Evolutionary conservation across 2,113 vertebrate genomes (phyloP), one percentile per base, ranked within the genome.

Genomic region (Pelmatolapia mariae): DNA sequence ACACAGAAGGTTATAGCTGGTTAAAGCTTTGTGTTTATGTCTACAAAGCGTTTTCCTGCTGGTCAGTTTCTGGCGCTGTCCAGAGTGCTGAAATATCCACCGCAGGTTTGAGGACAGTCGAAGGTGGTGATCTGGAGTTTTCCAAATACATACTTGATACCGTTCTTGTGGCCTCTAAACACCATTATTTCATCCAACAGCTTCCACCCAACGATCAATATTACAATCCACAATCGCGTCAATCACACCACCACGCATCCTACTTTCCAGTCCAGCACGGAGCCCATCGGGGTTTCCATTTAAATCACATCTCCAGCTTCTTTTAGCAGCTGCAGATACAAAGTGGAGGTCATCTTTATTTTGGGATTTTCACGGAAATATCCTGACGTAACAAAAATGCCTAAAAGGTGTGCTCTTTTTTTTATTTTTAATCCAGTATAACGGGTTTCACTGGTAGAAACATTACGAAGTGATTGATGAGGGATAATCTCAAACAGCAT

Each of bases 181-280:
- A 89, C 90, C 90, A 93, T 92, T 92, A 93, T 95, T 94, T 93
- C 90, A 94, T 87, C 92, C 94, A 93, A 91, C 93, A 94, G 94
- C 92, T 91, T 90, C 89, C 85, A 91, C 82, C 86, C 91, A 92
- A 78, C 81, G 92, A 95, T 95, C 95, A 94, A 95, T 95, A 95
- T 92, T 92, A 94, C 94, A 94, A 95, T 94, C 84, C 93, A 93
- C 93, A 90, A 90, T 71, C 68, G 87, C 84, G 94, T 95, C 94
- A 92, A 90, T 94, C 93, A 93, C 93, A 86, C 66, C 79, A 82
- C 52, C 88, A 89, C 59, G 80, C 87, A 90, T 83, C 85, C 89
- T 81, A 68, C 84, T 85, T 82, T 89, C 88, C 68, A 87, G 54
- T 80, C 81, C 76, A 86, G 59, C 83, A 56, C 82, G 10, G 83